Base-by-base conservation (phyloP, 1,140 invertebrate genomes). In the Drosophila asahinai region DNA sequence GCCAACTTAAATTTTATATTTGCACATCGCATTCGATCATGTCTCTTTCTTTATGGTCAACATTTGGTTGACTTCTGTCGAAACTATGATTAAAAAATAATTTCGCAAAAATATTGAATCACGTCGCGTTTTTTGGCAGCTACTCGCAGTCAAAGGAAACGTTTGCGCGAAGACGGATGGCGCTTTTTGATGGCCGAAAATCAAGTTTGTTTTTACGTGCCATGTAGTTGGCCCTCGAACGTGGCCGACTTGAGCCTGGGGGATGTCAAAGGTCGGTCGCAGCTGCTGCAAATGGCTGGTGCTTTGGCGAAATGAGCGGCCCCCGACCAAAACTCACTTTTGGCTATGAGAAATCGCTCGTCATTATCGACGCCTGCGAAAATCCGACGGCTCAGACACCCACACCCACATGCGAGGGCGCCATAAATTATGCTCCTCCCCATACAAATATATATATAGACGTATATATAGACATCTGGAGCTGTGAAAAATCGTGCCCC, bases 151-250 rank as follows among this genome's bases (percentile, higher is more conserved):
- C 86, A 74, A 87, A 89, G 80, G 52, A 77, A 83, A 79, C 81
- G 81, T 80, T 90, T 81, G 71, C 58, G 65, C 17, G 52, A 89
- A 89, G 86, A 89, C 86, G 80, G 74, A 89, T 89, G 86, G 86
- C 86, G 67, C 74, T 90, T 90, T 74, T 90, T 89, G 86, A 89
- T 89, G 86, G 81, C 78, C 86, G 81, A 89, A 81, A 89, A 89
- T 89, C 86, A 90, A 89, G 86, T 89, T 89, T 90, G 86, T 86
- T 90, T 90, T 90, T 89, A 89, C 86, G 86, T 89, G 86, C 77
- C 77, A 51, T 72, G 65, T 68, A 83, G 59, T 65, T 64, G 83
- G 61, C 60, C 49, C 33, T n/a, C 14, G 38, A 45, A 65, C 68
- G 65, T 80, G 60, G 48, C 64, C 66, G 80, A 66, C 47, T 73